Base-by-base conservation (phyloP, 1,140 invertebrate genomes). In the Ganaspis sp. region DNA sequence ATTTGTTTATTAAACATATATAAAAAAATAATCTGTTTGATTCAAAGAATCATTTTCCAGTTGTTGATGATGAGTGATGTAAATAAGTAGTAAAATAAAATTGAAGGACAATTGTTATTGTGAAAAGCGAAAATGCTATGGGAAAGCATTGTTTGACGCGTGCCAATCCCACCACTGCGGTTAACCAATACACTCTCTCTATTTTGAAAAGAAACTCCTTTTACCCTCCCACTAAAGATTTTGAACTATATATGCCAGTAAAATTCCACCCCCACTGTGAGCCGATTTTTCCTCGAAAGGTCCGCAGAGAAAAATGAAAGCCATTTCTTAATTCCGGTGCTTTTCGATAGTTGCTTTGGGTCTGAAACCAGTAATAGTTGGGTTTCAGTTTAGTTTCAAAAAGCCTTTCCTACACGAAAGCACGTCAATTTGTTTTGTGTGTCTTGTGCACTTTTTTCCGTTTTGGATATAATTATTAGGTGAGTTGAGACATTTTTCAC, bases 201-300 rank as follows among this genome's bases (percentile, higher is more conserved):
- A 76, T 79, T 77, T 58, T 79, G 72, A 23, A 76, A 84, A 73
- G 74, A 76, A 23, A 8, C 69, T 64, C 26, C 23, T 71, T 69
- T 77, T 73, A 80, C 81, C 74, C 71, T 73, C 45, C 37, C 81
- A 42, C 81, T 70, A 86, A 84, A 80, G 81, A 83, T 83, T 85
- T 81, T 1, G 58, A 26, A 17, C 45, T 49, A 5, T 6, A 71
- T 87, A 87, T 87, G 86, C 81, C 86, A 85, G 70, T 64, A 34
- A 76, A 72, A 77, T 64, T 45, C 45, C 76, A 80, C 79, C 80
- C 81, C 70, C 26, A 21, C 45, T 77, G n/a, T n/a, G 80, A 29
- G 29, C 23, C 58, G 58, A 64, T 64, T 64, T 34, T 73, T 49
- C 54, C 40, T 54, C 73, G 19, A 76, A 12, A 42, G 3, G 21